Evolutionary conservation across 1,140 invertebrate species (phyloP).

Genomic region (roundworm (Caenorhabditis elegans)): DNA sequence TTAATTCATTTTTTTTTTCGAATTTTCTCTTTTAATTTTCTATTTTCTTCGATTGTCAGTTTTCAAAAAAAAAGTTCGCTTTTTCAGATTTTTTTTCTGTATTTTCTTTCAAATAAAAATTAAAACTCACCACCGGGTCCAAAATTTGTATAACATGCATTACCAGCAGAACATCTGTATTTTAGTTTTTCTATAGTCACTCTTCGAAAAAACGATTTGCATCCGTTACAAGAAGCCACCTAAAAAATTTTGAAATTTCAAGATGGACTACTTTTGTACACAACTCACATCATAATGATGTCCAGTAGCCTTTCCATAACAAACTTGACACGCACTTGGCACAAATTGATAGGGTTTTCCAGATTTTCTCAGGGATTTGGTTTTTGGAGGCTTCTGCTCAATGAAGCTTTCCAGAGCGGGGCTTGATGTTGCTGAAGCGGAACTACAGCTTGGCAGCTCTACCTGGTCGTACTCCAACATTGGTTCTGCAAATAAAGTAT

Average conservation of each 20-base stretch:
- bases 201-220: neutral
- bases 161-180: neutral
- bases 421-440: too few relatives aligned
- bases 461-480: neutral
- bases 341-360: slow-evolving; percentile 20
- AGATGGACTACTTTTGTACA: neutral
- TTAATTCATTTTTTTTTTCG: too few relatives aligned
- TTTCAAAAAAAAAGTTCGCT: too few relatives aligned
- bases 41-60: too few relatives aligned
- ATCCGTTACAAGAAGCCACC: neutral
- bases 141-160: neutral
- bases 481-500: neutral
- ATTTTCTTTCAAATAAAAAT: too few relatives aligned
- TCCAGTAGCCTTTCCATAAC: neutral
- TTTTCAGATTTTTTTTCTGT: too few relatives aligned
- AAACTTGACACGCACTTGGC: neutral
- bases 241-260: neutral
- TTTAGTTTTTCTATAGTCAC: neutral
- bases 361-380: neutral
- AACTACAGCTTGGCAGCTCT: neutral
- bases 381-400: neutral
- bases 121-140: neutral
- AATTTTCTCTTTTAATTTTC: too few relatives aligned
- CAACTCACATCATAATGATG: slow-evolving; percentile 9
- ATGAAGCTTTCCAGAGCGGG: too few relatives aligned